Base-by-base conservation (phyloP, 2,113 vertebrate species). In the Neomonachus schauinslandi region DNA sequence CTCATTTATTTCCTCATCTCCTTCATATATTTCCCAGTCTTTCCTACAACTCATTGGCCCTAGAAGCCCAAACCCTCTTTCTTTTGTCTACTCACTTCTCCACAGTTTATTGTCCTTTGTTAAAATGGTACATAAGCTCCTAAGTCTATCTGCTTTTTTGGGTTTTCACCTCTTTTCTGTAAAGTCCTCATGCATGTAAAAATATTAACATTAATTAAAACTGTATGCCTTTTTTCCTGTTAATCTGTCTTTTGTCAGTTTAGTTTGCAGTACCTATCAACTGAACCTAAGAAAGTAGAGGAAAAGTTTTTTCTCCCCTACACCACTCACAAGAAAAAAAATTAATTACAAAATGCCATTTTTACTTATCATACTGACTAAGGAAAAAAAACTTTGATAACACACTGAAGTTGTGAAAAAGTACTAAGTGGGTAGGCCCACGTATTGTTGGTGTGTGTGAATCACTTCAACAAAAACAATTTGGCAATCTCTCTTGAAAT, bases 151-250 rank as follows among this genome's bases (percentile, higher is more conserved):
- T 42, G 65, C 18, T 74, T 69, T 26, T 81, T n/a, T 33, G 49
- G 11, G 3, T 53, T 21, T 76, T 88, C 3, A 55, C 7, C 61
- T 91, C 18, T 80, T 59, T 87, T 63, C 79, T 77, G 2, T 67
- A 69, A 92, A 89, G 15, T 4, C 57, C 13, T 14, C 7, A 15
- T 4, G 42, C 4, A 59, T 21, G 22, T 31, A 79, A 97, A 36
- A 88, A 92, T 83, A 86, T 51, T 51, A 93, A 81, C 18, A 61
- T 46, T 26, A 72, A 33, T 69, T 91, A 89, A 95, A 92, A 80
- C 4, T 33, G 7, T 19, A 46, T 61, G 21, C 5, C 12, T 88
- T 83, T 95, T 88, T 49, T 74, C 22, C 55, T 83, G 13, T 65
- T 84, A 51, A 28, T 80, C 74, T 93, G 6, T 86, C 46, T 39